Evolutionary conservation across 2,797 vertebrate species (phyloP), one percentile per base, ranked within the genome.

Genomic region (Xyrichtys novacula): DNA sequence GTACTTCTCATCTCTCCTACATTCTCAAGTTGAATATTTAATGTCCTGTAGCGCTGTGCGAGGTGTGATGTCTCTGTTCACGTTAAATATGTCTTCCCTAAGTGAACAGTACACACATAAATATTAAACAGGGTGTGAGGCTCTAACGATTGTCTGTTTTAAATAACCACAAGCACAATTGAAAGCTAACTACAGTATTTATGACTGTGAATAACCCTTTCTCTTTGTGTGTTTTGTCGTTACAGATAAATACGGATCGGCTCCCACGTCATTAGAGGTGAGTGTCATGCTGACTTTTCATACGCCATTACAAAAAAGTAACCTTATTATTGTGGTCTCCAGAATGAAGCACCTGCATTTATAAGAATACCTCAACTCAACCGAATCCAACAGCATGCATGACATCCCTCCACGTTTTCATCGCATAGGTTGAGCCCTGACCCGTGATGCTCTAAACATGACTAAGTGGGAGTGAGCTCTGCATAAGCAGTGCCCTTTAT

Each of bases 251-350:
- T 89, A 84, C 54, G 66, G 56, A 63, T 60, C 88, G 0, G 55
- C 87, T 5, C 58, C 82, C 26, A 88, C 92, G 3, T 84, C 90
- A 68, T 65, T 85, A 46, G 85, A 93, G 92, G 92, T 93, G 75
- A 93, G 92, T 90, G 67, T 56, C 52, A 44, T 32, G 32, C 69
- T 31, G 23, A 16, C 2, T 60, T 22, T 60, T 58, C 20, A 42
- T 42, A 9, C 1, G 8, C 20, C 40, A 44, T 44, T 40, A n/a
- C 9, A 6, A 7, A 2, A n/a, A 15, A n/a, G n/a, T n/a, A n/a
- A n/a, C n/a, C n/a, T n/a, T n/a, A n/a, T n/a, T n/a, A n/a, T n/a
- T n/a, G n/a, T n/a, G n/a, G n/a, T n/a, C n/a, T n/a, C n/a, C n/a
- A n/a, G n/a, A n/a, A n/a, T n/a, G n/a, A n/a, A n/a, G n/a, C n/a